Conservation (phyloP, 2,797 vertebrate genomes). For the Orestias chungarensis region DNA sequence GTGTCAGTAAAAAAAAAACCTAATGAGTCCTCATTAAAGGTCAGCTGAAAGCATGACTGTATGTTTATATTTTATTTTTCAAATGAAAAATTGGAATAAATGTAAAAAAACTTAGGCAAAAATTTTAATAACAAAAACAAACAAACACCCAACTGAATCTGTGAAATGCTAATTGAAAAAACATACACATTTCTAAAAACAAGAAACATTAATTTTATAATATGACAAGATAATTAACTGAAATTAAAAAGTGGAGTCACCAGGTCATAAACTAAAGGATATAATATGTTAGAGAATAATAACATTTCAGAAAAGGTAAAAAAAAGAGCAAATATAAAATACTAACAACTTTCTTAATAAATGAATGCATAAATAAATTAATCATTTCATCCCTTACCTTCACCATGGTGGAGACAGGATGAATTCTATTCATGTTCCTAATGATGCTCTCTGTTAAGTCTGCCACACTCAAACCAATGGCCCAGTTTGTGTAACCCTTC, state of each 20-base stretch:
- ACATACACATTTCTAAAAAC: not conserved
- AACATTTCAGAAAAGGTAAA: not conserved
- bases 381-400: slow-evolving; percentile 77
- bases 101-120: not conserved
- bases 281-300: not conserved
- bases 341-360: not conserved
- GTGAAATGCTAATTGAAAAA: not conserved
- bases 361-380: not conserved
- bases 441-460: slow-evolving; percentile 92
- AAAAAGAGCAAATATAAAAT: not conserved
- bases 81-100: not conserved
- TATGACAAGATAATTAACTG: not conserved
- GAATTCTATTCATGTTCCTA: slow-evolving; percentile 88
- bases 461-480: slow-evolving; percentile 94
- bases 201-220: not conserved
- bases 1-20: not conserved
- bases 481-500: slow-evolving; percentile 98
- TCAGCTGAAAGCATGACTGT: not conserved
- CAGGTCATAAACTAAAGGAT: no score
- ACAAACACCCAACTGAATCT: not conserved
- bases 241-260: not conserved
- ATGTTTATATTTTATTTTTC: not conserved
- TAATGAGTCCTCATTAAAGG: not conserved
- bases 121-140: not conserved
- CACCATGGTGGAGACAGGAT: slow-evolving; percentile 95